phyloP scores from a whole-genome alignment of 64 coral and sea anemone species.

The Trachythela sp. region DNA sequence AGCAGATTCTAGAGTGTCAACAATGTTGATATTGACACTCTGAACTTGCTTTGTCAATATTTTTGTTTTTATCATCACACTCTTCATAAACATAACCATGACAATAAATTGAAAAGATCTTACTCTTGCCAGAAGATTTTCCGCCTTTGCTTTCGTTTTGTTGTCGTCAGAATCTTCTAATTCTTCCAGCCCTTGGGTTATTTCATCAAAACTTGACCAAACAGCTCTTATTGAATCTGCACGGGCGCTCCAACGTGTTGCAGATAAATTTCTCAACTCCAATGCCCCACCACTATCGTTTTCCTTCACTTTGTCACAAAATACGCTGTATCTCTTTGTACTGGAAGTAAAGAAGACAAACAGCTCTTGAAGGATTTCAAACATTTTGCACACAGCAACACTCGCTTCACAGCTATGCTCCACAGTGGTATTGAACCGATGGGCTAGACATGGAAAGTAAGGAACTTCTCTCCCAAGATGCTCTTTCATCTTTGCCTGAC shows the following conservation, averaged over 20 bases:
- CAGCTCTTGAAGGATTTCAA: not conserved
- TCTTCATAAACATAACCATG: not conserved
- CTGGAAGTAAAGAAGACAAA: not conserved
- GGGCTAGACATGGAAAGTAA: not conserved
- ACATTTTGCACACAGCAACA: not conserved
- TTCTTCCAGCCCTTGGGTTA: not conserved
- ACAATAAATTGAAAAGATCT: not conserved
- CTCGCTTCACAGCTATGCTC: constrained; percentile 18
- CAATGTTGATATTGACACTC: too few species aligned
- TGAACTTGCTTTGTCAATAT: too few species aligned
- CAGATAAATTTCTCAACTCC: not conserved
- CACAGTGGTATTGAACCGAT: not conserved
- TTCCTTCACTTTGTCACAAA: not conserved
- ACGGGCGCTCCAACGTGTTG: not conserved
- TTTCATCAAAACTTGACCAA: not conserved
- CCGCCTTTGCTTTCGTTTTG: not conserved
- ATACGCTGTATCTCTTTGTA: not conserved
- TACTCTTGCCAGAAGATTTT: not conserved
- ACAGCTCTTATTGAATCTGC: not conserved
- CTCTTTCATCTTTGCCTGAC: not conserved
- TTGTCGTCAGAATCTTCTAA: not conserved
- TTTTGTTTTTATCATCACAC: not conserved
- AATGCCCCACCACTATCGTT: not conserved
- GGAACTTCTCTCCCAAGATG: not conserved
- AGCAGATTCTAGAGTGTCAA: not conserved